Evolutionary conservation across 2,113 vertebrate genomes (phyloP), one percentile per base, ranked within the genome.

Genomic region (Carollia perspicillata): DNA sequence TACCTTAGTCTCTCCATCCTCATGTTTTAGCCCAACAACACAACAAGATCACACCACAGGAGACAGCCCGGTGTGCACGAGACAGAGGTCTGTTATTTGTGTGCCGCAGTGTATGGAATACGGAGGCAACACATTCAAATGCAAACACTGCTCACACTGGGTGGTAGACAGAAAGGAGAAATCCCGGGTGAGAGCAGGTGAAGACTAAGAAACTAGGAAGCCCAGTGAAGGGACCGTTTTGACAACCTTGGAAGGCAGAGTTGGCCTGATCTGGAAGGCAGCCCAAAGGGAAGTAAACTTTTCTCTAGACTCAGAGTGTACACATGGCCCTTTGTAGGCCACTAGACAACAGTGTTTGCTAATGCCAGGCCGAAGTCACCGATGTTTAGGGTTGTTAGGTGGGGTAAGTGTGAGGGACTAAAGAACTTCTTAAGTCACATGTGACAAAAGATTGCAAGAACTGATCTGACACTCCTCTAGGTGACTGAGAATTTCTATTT

Each of bases 61-160:
- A 75, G 14, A 30, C 4, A 26, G 28, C 3, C 37, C 0, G 0
- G 1, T n/a, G 0, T n/a, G 18, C 75, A 22, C 4, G n/a, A 75
- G 10, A 51, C 20, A 60, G 35, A 86, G 9, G 0, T 28, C 16
- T 28, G 4, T 17, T 65, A 3, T 40, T 35, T 28, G 26, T 78
- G 9, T 22, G 58, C 42, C 68, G 4, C 35, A 5, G 10, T 65
- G 1, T 10, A 8, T 23, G 83, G 53, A 49, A 63, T n/a, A 74
- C 2, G 8, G 10, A 49, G 49, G 13, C 10, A 13, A 4, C 13
- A 28, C 6, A 1, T 71, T 58, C 68, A 66, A 23, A 53, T 47
- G 22, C 8, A 71, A 42, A 11, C 5, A 18, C 13, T 0, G 42
- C 6, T 75, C 17, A 55, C 16, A 35, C 28, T 37, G 11, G 13